Evolutionary conservation across 2,888 invertebrate species (phyloP).

Genomic region (Volucella inanis): DNA sequence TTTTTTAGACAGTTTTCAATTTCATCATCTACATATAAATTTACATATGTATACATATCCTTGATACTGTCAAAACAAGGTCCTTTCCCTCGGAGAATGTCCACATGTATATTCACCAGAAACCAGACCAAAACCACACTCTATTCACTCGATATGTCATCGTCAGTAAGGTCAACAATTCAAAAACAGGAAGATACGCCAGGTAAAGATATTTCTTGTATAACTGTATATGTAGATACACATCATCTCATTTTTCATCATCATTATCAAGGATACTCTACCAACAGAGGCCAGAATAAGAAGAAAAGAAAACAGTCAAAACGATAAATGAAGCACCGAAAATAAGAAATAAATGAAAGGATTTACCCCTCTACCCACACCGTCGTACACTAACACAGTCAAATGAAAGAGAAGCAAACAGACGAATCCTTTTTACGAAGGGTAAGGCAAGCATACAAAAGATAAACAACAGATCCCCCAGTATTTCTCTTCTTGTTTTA

Average conservation of each 20-base stretch:
- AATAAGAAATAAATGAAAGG: conserved; percentile 11
- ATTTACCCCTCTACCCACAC: not conserved
- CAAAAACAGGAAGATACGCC: conserved; percentile 38
- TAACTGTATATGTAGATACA: conserved; percentile 23
- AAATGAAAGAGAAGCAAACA: conserved; percentile 1
- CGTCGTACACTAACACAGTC: too few species aligned
- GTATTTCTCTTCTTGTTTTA: conserved; percentile 34
- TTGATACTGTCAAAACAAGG: conserved; percentile 36
- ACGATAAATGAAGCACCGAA: not conserved
- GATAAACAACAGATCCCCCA: not conserved
- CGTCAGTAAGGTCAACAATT: conserved; percentile 53
- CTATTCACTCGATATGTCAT: conserved; percentile 42
- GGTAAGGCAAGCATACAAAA: conserved; percentile 24
- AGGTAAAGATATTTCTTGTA: conserved; percentile 32
- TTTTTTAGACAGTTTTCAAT: conserved; percentile 38
- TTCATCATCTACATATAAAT: too few species aligned
- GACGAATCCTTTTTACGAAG: conserved; percentile 14
- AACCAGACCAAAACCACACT: not conserved
- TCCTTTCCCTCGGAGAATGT: conserved; percentile 2
- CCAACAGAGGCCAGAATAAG: conserved; percentile 1
- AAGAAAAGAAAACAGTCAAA: conserved; percentile 6
- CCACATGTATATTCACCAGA: not conserved
- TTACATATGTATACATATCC: conserved; percentile 8
- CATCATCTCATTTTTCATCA: conserved; percentile 33
- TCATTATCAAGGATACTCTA: conserved; percentile 47